These are phyloP conservation scores for Cebus imitator DNA, from an alignment of 2,113 vertebrate genomes.

Conservation along the genomic window DNA sequence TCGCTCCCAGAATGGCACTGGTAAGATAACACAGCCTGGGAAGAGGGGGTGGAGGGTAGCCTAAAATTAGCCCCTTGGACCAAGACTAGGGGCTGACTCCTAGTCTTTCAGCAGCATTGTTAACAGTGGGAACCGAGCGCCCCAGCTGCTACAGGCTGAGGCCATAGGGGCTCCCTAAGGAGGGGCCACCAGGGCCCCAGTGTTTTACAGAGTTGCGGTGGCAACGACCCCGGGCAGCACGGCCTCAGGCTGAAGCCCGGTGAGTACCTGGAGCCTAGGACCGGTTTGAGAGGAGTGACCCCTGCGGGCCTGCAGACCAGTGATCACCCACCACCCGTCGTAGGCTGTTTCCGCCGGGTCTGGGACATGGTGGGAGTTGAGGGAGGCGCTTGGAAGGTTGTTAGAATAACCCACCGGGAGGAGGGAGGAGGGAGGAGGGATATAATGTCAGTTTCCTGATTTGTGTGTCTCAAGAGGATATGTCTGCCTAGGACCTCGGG, in stretches of 20 bases:
- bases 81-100: neutral
- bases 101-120: neutral
- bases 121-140: conserved; percentile 33
- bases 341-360: neutral
- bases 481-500: neutral
- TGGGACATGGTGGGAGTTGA: neutral
- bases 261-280: conserved; percentile 53
- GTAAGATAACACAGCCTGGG: conserved; percentile 63
- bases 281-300: neutral
- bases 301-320: neutral
- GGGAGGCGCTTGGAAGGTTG: neutral
- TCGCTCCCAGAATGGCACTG: conserved; percentile 65
- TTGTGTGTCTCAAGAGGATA: neutral
- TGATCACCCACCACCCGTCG: neutral
- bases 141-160: neutral
- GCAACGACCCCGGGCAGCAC: neutral
- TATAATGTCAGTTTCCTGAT: neutral
- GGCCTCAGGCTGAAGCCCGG: neutral
- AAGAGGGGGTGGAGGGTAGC: neutral
- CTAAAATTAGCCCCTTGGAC: conserved; percentile 69
- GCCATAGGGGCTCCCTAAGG: neutral
- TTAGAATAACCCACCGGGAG: neutral
- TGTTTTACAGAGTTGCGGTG: neutral
- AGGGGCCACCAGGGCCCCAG: neutral
- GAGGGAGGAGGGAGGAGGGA: neutral